A percentile compares a stretch with the other conserved stretches of the same genome.
phyloP scores from a whole-genome alignment of 2,888 invertebrate species.

The Andrena praecox region DNA sequence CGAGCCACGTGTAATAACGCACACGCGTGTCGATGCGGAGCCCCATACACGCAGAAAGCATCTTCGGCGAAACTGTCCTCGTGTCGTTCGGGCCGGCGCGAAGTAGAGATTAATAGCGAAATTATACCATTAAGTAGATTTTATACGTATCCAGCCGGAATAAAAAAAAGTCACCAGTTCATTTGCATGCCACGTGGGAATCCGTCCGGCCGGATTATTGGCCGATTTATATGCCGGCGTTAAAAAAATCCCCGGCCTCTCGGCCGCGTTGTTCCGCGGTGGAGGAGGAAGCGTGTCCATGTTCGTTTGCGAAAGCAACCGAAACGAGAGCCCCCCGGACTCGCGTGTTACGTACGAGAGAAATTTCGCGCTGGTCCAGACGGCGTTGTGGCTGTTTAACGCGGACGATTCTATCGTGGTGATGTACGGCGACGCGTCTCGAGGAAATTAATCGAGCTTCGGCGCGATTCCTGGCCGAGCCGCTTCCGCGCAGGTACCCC shows the following conservation, averaged over 20 bases:
- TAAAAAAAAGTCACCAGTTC: slow-evolving; percentile 65
- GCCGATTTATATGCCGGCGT: slow-evolving; percentile 76
- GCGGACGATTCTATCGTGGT: slow-evolving; percentile 44
- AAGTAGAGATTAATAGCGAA: slow-evolving; percentile 80
- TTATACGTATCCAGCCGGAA: slow-evolving; percentile 71
- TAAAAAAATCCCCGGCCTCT: slow-evolving; percentile 62
- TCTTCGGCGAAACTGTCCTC: slow-evolving; percentile 39
- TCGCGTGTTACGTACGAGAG: slow-evolving; percentile 30
- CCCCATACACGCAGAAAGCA: neutral
- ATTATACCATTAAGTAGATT: slow-evolving; percentile 80
- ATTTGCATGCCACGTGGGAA: slow-evolving; percentile 79
- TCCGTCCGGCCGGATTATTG: slow-evolving; percentile 73
- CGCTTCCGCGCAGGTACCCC: neutral
- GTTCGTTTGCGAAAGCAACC: slow-evolving; percentile 32
- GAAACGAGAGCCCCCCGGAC: slow-evolving; percentile 13
- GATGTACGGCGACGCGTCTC: slow-evolving; percentile 1
- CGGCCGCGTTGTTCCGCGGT: slow-evolving; percentile 8
- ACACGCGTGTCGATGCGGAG: slow-evolving; percentile 19
- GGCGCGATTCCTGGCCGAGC: slow-evolving; percentile 1
- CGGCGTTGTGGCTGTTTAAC: slow-evolving; percentile 39
- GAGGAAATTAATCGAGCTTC: slow-evolving; percentile 34
- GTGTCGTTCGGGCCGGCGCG: slow-evolving; percentile 54
- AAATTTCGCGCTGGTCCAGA: slow-evolving; percentile 32
- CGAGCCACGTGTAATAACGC: slow-evolving; percentile 37
- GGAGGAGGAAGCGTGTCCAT: slow-evolving; percentile 1